Conservation (phyloP, 2,797 vertebrate genomes). For the Halcyon chelicuti region DNA sequence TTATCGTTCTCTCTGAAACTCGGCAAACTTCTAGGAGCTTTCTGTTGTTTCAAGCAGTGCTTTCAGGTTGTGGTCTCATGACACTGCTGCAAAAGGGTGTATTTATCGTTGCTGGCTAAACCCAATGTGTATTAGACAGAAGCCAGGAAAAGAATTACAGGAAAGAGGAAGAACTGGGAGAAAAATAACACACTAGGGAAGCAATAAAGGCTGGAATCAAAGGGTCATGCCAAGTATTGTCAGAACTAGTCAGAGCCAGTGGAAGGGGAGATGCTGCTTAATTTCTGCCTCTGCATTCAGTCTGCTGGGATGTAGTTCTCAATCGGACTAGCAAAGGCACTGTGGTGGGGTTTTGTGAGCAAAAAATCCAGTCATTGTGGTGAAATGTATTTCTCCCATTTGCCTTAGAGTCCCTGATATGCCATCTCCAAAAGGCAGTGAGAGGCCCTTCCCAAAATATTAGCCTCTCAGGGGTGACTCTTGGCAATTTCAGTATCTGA, state of each 20-base stretch:
- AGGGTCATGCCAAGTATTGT: neutral
- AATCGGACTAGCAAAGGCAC: neutral
- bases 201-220: neutral
- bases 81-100: neutral
- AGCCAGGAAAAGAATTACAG: neutral
- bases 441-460: neutral
- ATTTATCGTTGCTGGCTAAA: neutral
- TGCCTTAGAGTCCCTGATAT: accelerated
- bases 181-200: neutral
- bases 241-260: neutral
- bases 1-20: neutral
- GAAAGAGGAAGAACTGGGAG: neutral
- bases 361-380: neutral
- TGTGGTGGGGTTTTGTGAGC: neutral
- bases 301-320: neutral
- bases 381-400: neutral
- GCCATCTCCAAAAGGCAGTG: neutral
- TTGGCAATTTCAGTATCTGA: neutral
- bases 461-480: neutral
- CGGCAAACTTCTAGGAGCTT: neutral
- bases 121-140: neutral
- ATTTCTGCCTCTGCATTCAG: neutral
- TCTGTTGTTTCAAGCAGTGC: neutral
- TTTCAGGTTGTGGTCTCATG: neutral
- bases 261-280: neutral